These are phyloP conservation scores for Esox niger DNA, from an alignment of 2,113 vertebrate genomes.

Conservation along the genomic window DNA sequence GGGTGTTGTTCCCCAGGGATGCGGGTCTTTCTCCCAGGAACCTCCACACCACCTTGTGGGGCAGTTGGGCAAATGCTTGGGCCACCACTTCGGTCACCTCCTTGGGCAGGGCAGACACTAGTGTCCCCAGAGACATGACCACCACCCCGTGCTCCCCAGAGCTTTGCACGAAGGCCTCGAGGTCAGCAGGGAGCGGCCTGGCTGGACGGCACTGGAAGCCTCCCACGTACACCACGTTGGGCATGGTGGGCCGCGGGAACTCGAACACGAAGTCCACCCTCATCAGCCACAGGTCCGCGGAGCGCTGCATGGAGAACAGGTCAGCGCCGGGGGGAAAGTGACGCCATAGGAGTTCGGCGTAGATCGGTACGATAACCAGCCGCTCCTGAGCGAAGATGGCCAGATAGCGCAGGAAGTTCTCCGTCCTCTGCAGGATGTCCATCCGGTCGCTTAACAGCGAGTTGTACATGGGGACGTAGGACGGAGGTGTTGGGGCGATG, in stretches of 20 bases:
- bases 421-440: slow-evolving; percentile 61
- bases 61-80: slow-evolving; percentile 67
- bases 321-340: slow-evolving; percentile 67
- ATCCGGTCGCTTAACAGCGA: slow-evolving; percentile 65
- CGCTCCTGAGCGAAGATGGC: slow-evolving; percentile 33
- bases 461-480: slow-evolving; percentile 64
- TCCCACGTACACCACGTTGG: slow-evolving; percentile 70
- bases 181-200: slow-evolving; percentile 45
- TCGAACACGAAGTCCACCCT: slow-evolving; percentile 70
- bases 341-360: slow-evolving; percentile 51
- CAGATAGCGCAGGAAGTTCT: slow-evolving; percentile 63
- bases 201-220: slow-evolving; percentile 70
- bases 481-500: slow-evolving; percentile 65
- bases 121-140: slow-evolving; percentile 69
- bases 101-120: slow-evolving; percentile 58
- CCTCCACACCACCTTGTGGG: slow-evolving; percentile 74
- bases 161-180: slow-evolving; percentile 71
- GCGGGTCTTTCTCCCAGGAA: slow-evolving; percentile 56
- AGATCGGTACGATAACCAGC: slow-evolving; percentile 52
- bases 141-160: slow-evolving; percentile 72
- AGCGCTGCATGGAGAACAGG: slow-evolving; percentile 55
- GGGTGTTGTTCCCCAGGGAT: slow-evolving; percentile 68
- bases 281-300: slow-evolving; percentile 70
- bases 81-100: slow-evolving; percentile 62
- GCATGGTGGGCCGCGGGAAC: slow-evolving; percentile 68